Conservation (phyloP, 2,113 vertebrate species). For the Gasterosteus aculeatus region DNA sequence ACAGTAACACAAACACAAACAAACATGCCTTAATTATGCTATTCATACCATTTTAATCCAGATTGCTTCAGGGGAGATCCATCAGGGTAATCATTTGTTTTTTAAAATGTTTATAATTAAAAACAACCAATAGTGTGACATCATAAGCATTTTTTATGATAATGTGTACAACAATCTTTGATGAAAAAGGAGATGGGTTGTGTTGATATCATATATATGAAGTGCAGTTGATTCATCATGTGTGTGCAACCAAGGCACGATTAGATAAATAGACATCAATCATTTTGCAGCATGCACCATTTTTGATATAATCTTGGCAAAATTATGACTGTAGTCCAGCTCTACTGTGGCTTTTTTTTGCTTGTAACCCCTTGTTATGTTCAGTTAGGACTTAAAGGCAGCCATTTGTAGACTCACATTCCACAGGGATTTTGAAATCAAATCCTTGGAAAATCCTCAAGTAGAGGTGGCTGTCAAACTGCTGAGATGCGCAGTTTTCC, state of each 20-base stretch:
- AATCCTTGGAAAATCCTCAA: slow-evolving; percentile 58
- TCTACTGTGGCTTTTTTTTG: slow-evolving; percentile 17
- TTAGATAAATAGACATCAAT: background rate
- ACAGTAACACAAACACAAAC: background rate
- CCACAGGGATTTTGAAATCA: slow-evolving; percentile 64
- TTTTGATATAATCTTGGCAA: slow-evolving; percentile 5
- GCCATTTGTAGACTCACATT: slow-evolving; percentile 62
- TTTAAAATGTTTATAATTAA: slow-evolving; percentile 49
- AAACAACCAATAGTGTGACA: slow-evolving; percentile 17
- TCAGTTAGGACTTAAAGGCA: slow-evolving; percentile 67
- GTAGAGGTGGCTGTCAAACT: slow-evolving; percentile 46
- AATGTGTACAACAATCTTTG: slow-evolving; percentile 46
- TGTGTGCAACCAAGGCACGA: background rate
- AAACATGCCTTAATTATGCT: too few relatives aligned
- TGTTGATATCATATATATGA: slow-evolving; percentile 32
- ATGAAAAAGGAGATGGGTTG: slow-evolving; percentile 29
- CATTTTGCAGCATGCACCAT: background rate
- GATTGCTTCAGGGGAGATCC: slow-evolving; percentile 45
- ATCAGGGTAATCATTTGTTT: slow-evolving; percentile 32
- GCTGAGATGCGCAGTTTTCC: slow-evolving; percentile 68
- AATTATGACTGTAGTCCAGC: slow-evolving; percentile 31
- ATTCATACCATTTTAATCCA: slow-evolving; percentile 9
- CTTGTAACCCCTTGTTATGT: slow-evolving; percentile 58
- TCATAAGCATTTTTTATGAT: slow-evolving; percentile 42
- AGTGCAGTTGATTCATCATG: background rate